These are phyloP conservation scores for Echeneis naucrates DNA, from an alignment of 2,797 vertebrate genomes.

Conservation along the genomic window DNA sequence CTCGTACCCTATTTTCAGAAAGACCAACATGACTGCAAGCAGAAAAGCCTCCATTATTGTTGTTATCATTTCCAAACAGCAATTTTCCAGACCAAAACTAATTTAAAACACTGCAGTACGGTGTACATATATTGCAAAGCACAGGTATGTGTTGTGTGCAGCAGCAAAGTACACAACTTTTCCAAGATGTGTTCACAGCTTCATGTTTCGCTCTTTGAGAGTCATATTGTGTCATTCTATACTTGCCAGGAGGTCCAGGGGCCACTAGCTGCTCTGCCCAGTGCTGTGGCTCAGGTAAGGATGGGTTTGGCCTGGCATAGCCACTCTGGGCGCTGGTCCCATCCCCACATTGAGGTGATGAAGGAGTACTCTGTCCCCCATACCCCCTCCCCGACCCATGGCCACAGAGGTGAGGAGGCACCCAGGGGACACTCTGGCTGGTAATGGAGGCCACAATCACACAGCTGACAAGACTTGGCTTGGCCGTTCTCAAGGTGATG, in stretches of 20 bases:
- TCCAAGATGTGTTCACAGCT: slow-evolving; percentile 59
- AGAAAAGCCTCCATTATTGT: slow-evolving; percentile 66
- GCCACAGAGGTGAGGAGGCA: slow-evolving; percentile 74
- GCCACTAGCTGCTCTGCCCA: slow-evolving; percentile 55
- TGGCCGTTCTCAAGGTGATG: slow-evolving; percentile 55
- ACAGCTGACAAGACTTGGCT: slow-evolving; percentile 63
- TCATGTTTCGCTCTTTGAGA: slow-evolving; percentile 43
- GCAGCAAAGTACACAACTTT: slow-evolving; percentile 36
- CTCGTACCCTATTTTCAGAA: slow-evolving; percentile 75
- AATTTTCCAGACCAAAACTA: slow-evolving; percentile 56
- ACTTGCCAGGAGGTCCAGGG: slow-evolving; percentile 52
- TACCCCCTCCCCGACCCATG: slow-evolving; percentile 41
- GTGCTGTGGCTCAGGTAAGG: slow-evolving; percentile 50
- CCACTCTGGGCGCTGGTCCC: slow-evolving; percentile 63
- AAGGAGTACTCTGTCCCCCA: slow-evolving; percentile 74
- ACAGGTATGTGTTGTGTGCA: slow-evolving; percentile 33
- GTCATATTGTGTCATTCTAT: slow-evolving; percentile 40
- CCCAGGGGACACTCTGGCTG: slow-evolving; percentile 71
- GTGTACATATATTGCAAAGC: slow-evolving; percentile 24
- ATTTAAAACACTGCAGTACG: slow-evolving; percentile 30
- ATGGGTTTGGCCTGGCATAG: slow-evolving; percentile 60
- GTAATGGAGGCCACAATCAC: slow-evolving; percentile 70
- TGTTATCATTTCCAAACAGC: slow-evolving; percentile 73
- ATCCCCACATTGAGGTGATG: slow-evolving; percentile 73
- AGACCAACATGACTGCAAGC: slow-evolving; percentile 70